phyloP scores from a whole-genome alignment of 1,140 invertebrate genomes.

The Drosophila murphyi region DNA sequence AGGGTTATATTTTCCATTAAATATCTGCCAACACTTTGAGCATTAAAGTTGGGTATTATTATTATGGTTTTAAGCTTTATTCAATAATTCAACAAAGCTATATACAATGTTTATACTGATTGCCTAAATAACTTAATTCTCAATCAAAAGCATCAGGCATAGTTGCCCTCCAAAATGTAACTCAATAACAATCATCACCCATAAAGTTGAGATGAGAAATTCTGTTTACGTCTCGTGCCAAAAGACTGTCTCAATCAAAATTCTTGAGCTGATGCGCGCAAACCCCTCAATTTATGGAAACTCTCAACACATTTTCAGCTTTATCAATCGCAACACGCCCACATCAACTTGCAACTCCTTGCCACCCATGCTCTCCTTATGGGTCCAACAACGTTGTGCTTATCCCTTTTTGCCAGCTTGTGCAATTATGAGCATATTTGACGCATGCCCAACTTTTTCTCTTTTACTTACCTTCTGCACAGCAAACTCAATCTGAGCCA shows the following conservation, averaged over 20 bases:
- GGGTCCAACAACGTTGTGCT: constrained; percentile 5
- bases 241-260: constrained; percentile 45
- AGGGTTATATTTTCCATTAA: not conserved
- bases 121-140: no score
- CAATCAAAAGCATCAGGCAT: not conserved
- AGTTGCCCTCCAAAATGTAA: not conserved
- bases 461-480: constrained; percentile 14
- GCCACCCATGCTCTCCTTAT: not conserved
- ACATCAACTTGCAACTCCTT: not conserved
- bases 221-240: not conserved
- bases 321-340: constrained; percentile 28
- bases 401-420: constrained; percentile 54
- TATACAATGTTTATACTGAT: no score
- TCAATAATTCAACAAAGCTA: no score
- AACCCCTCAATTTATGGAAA: constrained; percentile 17
- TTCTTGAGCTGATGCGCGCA: constrained; percentile 11
- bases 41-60: no score
- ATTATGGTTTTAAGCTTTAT: no score
- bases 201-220: no score
- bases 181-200: not conserved
- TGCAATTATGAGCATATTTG: constrained; percentile 67
- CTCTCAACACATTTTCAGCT: constrained; percentile 16
- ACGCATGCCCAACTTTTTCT: constrained; percentile 42
- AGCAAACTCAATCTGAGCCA: constrained; percentile 57
- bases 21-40: not conserved